phyloP scores from a whole-genome alignment of 2,797 vertebrate species.

The Pseudochirops cupreus region DNA sequence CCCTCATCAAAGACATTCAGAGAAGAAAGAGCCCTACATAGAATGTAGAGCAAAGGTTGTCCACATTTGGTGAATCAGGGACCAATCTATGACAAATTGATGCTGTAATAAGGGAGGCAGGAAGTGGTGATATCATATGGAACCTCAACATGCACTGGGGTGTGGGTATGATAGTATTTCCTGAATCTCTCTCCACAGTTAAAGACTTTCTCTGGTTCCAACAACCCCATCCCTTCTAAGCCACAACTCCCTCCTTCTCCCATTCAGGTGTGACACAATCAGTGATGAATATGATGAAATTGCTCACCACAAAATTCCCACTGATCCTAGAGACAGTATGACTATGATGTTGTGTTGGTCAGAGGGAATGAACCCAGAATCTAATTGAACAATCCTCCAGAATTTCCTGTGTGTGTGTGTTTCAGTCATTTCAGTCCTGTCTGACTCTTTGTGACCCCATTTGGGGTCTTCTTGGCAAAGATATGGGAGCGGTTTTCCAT shows the following conservation, averaged over 20 bases:
- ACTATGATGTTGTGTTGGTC: neutral
- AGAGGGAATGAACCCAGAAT: neutral
- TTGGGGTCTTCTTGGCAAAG: neutral
- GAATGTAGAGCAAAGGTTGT: neutral
- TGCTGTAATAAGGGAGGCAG: neutral
- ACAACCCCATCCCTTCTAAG: neutral
- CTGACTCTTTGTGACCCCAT: neutral
- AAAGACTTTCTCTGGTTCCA: conserved; percentile 38
- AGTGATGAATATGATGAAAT: neutral
- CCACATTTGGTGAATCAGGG: conserved; percentile 40
- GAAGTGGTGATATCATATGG: conserved; percentile 28
- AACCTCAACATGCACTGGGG: neutral
- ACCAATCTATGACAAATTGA: neutral
- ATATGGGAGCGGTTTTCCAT: neutral
- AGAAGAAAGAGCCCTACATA: neutral
- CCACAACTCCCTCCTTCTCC: neutral
- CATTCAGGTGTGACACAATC: neutral
- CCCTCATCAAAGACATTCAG: neutral
- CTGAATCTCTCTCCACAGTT: conserved; percentile 13
- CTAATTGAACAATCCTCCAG: neutral
- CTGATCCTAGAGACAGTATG: neutral
- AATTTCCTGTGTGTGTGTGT: neutral
- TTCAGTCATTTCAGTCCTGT: neutral
- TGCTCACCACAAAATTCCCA: conserved; percentile 3
- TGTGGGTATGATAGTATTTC: neutral